These are phyloP conservation scores for Sesia bembeciformis DNA, from an alignment of 2,888 invertebrate genomes.

Conservation along the genomic window DNA sequence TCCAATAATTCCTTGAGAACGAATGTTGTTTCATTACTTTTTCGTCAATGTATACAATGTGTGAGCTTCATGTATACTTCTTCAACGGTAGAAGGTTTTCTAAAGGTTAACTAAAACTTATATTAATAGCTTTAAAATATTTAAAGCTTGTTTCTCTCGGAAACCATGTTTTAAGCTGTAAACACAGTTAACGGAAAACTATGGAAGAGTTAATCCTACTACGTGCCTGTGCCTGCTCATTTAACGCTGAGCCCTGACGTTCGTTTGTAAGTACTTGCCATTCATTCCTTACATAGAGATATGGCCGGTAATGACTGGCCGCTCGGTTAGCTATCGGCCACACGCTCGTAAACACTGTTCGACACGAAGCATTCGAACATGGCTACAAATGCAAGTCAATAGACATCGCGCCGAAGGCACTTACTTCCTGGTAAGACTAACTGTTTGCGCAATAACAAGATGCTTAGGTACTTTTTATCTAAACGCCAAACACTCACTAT, in stretches of 20 bases:
- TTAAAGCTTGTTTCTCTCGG: constrained; percentile 11
- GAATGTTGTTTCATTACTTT: no score
- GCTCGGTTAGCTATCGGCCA: constrained; percentile 57
- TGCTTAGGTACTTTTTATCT: no score
- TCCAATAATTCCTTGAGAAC: no score
- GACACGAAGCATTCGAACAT: constrained; percentile 58
- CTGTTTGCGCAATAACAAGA: constrained; percentile 14
- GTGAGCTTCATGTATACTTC: no score
- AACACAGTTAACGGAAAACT: constrained; percentile 36
- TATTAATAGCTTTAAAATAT: no score
- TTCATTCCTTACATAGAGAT: constrained; percentile 67
- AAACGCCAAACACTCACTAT: no score
- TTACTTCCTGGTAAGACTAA: constrained; percentile 50
- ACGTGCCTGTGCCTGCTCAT: constrained; percentile 53
- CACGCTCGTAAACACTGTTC: constrained; percentile 65
- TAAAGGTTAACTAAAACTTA: no score
- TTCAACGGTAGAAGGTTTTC: no score
- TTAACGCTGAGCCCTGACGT: constrained; percentile 48
- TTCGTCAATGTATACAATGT: no score
- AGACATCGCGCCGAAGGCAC: constrained; percentile 46
- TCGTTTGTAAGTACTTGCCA: constrained; percentile 58
- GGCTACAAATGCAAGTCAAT: constrained; percentile 56
- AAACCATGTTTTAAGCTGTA: constrained; percentile 22
- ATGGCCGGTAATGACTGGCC: constrained; percentile 63
- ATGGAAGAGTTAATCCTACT: constrained; percentile 38